phyloP scores from a whole-genome alignment of 2,113 vertebrate genomes.

The Coracopsis vasa region DNA sequence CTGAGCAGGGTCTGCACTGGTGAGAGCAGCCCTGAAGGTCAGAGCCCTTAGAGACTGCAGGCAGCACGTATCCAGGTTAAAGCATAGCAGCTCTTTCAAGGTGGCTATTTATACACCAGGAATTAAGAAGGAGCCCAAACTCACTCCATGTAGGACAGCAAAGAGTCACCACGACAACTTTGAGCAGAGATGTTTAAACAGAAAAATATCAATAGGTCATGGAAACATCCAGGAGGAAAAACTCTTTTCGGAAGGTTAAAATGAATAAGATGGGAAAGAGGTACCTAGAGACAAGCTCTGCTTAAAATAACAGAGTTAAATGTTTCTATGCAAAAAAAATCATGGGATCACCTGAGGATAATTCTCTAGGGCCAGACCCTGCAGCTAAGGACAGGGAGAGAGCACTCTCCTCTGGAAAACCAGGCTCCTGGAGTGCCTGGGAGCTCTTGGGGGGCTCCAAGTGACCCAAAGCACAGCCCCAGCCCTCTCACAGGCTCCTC shows the following conservation, averaged over 20 bases:
- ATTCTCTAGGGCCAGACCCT: not conserved
- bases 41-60: not conserved
- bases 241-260: not conserved
- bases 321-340: not conserved
- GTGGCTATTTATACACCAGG: not conserved
- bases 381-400: not conserved
- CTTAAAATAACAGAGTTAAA: constrained; percentile 17
- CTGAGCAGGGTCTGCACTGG: not conserved
- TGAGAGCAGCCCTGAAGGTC: not conserved
- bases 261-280: not conserved
- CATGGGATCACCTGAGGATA: not conserved
- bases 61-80: not conserved
- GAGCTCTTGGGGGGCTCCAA: not conserved
- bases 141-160: not conserved
- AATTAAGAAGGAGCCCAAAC: not conserved
- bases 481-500: not conserved
- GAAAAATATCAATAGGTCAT: constrained; percentile 3
- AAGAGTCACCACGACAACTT: not conserved
- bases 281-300: not conserved
- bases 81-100: not conserved
- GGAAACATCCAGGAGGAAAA: not conserved
- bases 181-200: not conserved
- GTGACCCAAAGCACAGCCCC: not conserved
- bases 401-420: not conserved
- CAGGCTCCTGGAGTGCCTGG: not conserved